Conservation (phyloP, 2,113 vertebrate genomes). For the Scophthalmus maximus region DNA sequence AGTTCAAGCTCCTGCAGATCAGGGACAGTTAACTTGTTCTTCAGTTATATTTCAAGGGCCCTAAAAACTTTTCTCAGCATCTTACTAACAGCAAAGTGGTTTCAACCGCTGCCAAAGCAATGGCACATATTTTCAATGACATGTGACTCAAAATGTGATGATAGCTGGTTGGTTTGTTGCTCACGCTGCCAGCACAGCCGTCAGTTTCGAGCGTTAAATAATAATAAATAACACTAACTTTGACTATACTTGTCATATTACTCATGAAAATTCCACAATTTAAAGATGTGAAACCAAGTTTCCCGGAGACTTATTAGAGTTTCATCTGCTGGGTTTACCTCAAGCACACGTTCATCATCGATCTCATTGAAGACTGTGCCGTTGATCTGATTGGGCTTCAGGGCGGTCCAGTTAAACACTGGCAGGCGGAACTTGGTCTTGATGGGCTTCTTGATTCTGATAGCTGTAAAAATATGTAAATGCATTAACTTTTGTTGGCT, state of each 20-base stretch:
- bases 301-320: too few species aligned
- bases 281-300: not conserved
- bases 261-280: too few species aligned
- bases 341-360: slow-evolving; percentile 94
- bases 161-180: not conserved
- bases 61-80: not conserved
- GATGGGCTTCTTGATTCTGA: slow-evolving; percentile 98
- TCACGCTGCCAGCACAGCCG: not conserved
- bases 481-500: not conserved
- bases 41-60: not conserved
- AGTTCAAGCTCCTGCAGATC: slow-evolving; percentile 90
- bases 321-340: slow-evolving; percentile 81
- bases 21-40: not conserved
- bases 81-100: not conserved
- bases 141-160: not conserved
- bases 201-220: not conserved
- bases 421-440: slow-evolving; percentile 98
- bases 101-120: too few species aligned
- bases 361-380: slow-evolving; percentile 98
- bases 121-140: not conserved
- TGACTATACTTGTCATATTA: too few species aligned
- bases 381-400: slow-evolving; percentile 98
- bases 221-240: not conserved
- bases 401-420: slow-evolving; percentile 96
- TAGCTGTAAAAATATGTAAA: slow-evolving; percentile 81